Evolutionary conservation across 1,140 invertebrate species (phyloP).

Genomic region (Leptopilina clavipes): DNA sequence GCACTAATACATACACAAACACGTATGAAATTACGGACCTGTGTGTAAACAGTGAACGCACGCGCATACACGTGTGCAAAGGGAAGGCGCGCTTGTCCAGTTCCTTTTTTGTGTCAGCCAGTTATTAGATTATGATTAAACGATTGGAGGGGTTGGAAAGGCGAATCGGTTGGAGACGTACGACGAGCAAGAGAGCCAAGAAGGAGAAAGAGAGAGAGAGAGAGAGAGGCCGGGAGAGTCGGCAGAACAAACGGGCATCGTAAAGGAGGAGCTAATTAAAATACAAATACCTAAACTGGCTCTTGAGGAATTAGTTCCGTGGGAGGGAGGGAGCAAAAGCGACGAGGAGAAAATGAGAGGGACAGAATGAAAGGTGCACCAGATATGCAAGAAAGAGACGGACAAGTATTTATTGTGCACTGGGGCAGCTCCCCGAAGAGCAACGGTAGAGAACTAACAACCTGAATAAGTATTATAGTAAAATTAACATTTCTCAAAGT

Average conservation of each 20-base stretch:
- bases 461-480: constrained; percentile 28
- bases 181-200: constrained; percentile 9
- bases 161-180: constrained; percentile 39
- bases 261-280: constrained; percentile 71
- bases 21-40: not conserved
- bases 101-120: constrained; percentile 73
- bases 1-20: constrained; percentile 46
- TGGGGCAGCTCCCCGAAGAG: constrained; percentile 27
- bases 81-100: constrained; percentile 64
- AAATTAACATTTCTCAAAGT: constrained; percentile 18
- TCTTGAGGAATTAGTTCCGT: constrained; percentile 63
- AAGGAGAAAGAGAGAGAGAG: constrained; percentile 41
- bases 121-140: constrained; percentile 76
- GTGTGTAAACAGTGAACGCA: constrained; percentile 45
- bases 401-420: constrained; percentile 25
- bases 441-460: constrained; percentile 9
- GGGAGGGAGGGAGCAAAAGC: constrained; percentile 48
- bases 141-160: constrained; percentile 61
- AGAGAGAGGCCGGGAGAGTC: constrained; percentile 44
- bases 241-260: constrained; percentile 66
- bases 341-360: constrained; percentile 29
- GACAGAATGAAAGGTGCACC: constrained; percentile 26
- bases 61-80: constrained; percentile 37
- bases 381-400: constrained; percentile 44
- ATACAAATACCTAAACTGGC: constrained; percentile 70